These are phyloP conservation scores for Temnothorax curvispinosus DNA, from an alignment of 1,140 invertebrate genomes.

Conservation along the genomic window DNA sequence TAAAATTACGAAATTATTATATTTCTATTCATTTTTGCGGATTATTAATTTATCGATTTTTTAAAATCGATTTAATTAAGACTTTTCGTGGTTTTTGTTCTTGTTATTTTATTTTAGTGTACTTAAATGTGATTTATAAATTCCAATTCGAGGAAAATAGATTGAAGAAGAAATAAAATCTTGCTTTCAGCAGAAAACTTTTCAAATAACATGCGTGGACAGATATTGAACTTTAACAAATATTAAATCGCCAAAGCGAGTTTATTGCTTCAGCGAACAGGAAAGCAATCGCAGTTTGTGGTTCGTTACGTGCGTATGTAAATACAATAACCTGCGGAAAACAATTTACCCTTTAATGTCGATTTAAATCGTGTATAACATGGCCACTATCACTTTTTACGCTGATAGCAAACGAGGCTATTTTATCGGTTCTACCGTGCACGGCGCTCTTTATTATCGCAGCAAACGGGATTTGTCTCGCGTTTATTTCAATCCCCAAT, in stretches of 20 bases:
- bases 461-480: constrained; percentile 14
- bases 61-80: neutral
- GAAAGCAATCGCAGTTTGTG: constrained; percentile 35
- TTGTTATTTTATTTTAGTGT: neutral
- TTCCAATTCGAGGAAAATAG: neutral
- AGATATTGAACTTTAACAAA: neutral
- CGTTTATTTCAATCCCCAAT: constrained; percentile 7
- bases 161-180: neutral
- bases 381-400: constrained; percentile 16
- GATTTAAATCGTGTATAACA: constrained; percentile 27
- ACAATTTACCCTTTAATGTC: constrained; percentile 30
- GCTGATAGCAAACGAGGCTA: constrained; percentile 22
- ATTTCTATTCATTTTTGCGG: neutral
- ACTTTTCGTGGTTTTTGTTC: neutral
- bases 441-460: constrained; percentile 24
- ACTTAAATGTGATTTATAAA: neutral
- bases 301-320: constrained; percentile 38
- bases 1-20: neutral
- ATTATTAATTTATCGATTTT: neutral
- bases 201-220: neutral
- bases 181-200: neutral
- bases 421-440: neutral
- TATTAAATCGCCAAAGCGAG: constrained; percentile 20
- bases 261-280: neutral
- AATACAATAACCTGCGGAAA: constrained; percentile 6